Evolutionary conservation across 1,140 invertebrate species (phyloP).

Genomic region (Heliconius melpomene): DNA sequence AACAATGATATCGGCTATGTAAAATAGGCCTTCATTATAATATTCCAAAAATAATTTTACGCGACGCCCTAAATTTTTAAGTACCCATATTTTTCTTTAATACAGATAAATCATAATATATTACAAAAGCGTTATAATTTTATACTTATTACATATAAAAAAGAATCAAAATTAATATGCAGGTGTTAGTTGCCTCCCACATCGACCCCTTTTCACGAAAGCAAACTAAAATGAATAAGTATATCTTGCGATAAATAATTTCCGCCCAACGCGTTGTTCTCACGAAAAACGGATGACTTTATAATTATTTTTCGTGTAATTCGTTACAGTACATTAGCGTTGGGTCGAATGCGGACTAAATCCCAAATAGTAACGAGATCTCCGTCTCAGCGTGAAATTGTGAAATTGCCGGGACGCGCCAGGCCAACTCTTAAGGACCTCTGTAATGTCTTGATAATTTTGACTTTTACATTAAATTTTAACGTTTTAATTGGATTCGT

Average conservation of each 20-base stretch:
- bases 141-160: background rate
- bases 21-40: background rate
- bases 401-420: conserved; percentile 67
- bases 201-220: background rate
- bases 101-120: background rate
- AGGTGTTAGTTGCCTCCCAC: conserved; percentile 33
- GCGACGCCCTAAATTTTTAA: background rate
- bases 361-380: conserved; percentile 72
- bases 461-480: conserved; percentile 23
- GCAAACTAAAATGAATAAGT: conserved; percentile 30
- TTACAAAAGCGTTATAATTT: background rate
- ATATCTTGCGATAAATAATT: conserved; percentile 56
- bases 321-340: conserved; percentile 74
- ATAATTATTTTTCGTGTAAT: conserved; percentile 75
- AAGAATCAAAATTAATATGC: conserved; percentile 22
- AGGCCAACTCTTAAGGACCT: conserved; percentile 37
- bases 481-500: conserved; percentile 3
- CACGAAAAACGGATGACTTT: conserved; percentile 67
- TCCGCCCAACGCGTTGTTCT: conserved; percentile 54
- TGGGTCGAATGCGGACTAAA: conserved; percentile 58
- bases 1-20: no score
- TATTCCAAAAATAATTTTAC: no score
- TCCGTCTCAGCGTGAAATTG: conserved; percentile 77
- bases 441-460: conserved; percentile 43
- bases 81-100: background rate